phyloP scores from a whole-genome alignment of 2,888 invertebrate genomes.

The Heliconius hortense region DNA sequence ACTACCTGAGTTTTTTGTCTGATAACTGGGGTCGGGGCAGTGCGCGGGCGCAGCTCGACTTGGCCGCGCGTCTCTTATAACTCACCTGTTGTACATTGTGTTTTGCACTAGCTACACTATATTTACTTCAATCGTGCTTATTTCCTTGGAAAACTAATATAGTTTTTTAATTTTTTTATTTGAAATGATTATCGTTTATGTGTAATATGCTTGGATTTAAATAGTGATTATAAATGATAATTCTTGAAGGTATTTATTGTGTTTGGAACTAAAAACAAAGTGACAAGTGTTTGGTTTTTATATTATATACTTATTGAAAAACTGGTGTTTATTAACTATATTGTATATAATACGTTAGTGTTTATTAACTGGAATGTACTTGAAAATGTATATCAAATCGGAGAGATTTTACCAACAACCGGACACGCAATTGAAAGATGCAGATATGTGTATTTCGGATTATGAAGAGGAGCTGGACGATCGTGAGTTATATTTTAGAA shows the following conservation, averaged over 20 bases:
- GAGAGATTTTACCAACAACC: slow-evolving; percentile 74
- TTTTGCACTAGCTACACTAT: slow-evolving; percentile 9
- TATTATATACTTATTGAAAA: neutral
- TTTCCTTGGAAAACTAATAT: neutral
- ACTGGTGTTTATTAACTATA: slow-evolving; percentile 26
- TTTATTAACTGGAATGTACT: slow-evolving; percentile 61
- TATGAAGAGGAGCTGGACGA: slow-evolving; percentile 72
- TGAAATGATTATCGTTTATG: slow-evolving; percentile 6
- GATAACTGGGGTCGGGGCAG: slow-evolving; percentile 67
- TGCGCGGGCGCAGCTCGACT: slow-evolving; percentile 64
- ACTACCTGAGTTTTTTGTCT: slow-evolving; percentile 58
- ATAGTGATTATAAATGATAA: slow-evolving; percentile 8
- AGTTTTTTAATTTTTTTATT: neutral
- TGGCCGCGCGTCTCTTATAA: slow-evolving; percentile 58
- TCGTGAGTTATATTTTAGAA: slow-evolving; percentile 56
- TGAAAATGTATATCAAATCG: slow-evolving; percentile 76
- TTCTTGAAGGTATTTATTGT: slow-evolving; percentile 18
- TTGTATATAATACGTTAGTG: neutral
- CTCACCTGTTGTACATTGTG: slow-evolving; percentile 22
- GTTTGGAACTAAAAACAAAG: slow-evolving; percentile 22
- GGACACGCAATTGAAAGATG: slow-evolving; percentile 63
- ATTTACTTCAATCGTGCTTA: slow-evolving; percentile 18
- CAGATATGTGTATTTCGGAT: slow-evolving; percentile 69
- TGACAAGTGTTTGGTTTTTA: slow-evolving; percentile 17
- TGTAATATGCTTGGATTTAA: neutral